These are phyloP conservation scores for Microplitis mediator DNA, from an alignment of 1,140 invertebrate genomes.

Conservation along the genomic window DNA sequence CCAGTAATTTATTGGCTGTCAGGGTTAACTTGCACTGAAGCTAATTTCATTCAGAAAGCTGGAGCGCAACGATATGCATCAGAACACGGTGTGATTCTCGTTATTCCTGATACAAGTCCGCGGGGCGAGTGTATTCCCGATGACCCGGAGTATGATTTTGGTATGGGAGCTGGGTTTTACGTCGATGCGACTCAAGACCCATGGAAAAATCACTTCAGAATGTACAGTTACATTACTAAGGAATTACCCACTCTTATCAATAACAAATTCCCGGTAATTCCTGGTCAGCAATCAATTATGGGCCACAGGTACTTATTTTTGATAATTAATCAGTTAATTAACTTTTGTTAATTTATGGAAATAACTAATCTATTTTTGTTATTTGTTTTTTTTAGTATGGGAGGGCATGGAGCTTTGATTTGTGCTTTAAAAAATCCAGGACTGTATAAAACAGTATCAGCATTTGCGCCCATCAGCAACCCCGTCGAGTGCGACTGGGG, in stretches of 20 bases:
- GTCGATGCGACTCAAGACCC: constrained; percentile 89
- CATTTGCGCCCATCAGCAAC: constrained; percentile 96
- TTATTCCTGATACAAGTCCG: constrained; percentile 96
- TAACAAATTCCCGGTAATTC: constrained; percentile 71
- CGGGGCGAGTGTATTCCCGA: constrained; percentile 86
- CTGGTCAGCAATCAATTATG: constrained; percentile 77
- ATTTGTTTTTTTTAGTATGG: constrained; percentile 89
- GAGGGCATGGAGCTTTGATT: constrained; percentile 94
- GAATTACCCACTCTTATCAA: constrained; percentile 85
- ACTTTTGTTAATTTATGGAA: background rate
- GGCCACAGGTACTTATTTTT: constrained; percentile 74
- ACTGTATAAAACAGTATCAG: constrained; percentile 87
- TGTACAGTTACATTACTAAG: constrained; percentile 95
- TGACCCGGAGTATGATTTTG: constrained; percentile 95
- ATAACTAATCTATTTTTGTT: constrained; percentile 27
- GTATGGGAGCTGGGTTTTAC: constrained; percentile 95
- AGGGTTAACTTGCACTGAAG: constrained; percentile 93
- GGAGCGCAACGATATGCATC: constrained; percentile 89
- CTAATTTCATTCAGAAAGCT: constrained; percentile 96
- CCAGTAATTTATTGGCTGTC: constrained; percentile 94
- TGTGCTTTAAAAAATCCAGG: constrained; percentile 92
- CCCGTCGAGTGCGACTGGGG: constrained; percentile 88
- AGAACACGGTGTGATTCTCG: constrained; percentile 81
- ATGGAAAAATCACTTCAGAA: constrained; percentile 93
- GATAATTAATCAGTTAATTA: background rate